Conservation (phyloP, 2,113 vertebrate genomes). For the Cyanoramphus novaezelandiae region DNA sequence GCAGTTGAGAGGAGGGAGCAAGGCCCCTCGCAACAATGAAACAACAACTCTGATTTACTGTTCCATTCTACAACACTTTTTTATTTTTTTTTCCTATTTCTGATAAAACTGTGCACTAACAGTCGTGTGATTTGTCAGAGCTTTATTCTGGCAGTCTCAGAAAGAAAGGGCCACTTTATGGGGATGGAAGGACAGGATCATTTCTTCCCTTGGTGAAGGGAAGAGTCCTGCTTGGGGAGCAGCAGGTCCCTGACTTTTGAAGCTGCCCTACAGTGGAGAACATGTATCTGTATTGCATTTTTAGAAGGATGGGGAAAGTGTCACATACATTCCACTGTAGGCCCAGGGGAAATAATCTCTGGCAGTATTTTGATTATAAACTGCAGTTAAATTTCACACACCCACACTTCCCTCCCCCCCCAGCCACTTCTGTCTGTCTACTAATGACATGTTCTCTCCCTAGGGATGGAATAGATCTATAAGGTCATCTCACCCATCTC, state of each 20-base stretch:
- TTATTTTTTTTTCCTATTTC: background rate
- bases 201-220: accelerated
- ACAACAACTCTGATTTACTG: background rate
- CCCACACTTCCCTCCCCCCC: background rate
- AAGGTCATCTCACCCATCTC: background rate
- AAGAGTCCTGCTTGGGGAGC: background rate
- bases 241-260: background rate
- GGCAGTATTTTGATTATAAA: background rate
- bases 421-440: background rate
- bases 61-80: background rate
- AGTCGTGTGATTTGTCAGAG: background rate
- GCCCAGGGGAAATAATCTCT: background rate
- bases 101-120: background rate
- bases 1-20: background rate
- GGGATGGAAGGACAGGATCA: background rate
- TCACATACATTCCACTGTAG: background rate
- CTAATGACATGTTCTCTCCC: background rate
- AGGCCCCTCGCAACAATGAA: background rate
- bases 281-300: background rate
- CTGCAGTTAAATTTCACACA: background rate
- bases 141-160: background rate
- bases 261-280: background rate
- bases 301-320: background rate
- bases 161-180: background rate
- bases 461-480: background rate